These are phyloP conservation scores for Gobio occitaniae DNA, from an alignment of 2,797 vertebrate species.

Conservation along the genomic window DNA sequence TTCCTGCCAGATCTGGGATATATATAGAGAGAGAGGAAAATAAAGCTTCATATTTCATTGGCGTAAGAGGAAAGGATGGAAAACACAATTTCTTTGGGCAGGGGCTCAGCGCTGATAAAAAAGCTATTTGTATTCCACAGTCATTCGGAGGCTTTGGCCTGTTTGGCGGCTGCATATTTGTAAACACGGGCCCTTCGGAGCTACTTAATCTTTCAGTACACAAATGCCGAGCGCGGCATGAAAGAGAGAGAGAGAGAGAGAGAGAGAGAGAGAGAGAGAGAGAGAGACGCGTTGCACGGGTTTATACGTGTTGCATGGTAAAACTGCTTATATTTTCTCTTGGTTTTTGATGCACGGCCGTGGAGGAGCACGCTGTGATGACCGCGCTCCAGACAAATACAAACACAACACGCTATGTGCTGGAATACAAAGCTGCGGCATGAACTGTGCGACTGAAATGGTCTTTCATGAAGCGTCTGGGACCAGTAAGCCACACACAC, in stretches of 20 bases:
- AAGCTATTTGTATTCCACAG: conserved; percentile 87
- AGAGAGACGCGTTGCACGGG: background rate
- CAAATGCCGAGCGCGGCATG: conserved; percentile 73
- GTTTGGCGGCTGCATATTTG: conserved; percentile 85
- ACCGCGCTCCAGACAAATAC: conserved; percentile 5
- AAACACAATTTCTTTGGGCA: conserved; percentile 84
- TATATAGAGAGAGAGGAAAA: conserved; percentile 71
- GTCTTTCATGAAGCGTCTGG: conserved; percentile 6
- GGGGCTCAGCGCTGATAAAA: conserved; percentile 84
- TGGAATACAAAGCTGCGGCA: background rate
- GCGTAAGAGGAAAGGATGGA: conserved; percentile 82
- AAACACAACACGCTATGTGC: background rate
- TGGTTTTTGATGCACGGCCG: conserved; percentile 17
- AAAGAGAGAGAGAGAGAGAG: conserved; percentile 27
- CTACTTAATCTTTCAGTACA: conserved; percentile 85
- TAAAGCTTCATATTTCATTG: conserved; percentile 82
- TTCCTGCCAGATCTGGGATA: conserved; percentile 30
- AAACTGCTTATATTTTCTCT: conserved; percentile 44
- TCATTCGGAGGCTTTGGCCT: conserved; percentile 83
- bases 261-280: conserved; percentile 29
- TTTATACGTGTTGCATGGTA: conserved; percentile 32
- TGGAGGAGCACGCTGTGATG: conserved; percentile 23
- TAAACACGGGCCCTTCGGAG: conserved; percentile 86
- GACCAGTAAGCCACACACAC: conserved; percentile 3
- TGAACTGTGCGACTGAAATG: conserved; percentile 32